These are phyloP conservation scores for Coregonus suidteri DNA, from an alignment of 2,797 vertebrate genomes.

Conservation along the genomic window DNA sequence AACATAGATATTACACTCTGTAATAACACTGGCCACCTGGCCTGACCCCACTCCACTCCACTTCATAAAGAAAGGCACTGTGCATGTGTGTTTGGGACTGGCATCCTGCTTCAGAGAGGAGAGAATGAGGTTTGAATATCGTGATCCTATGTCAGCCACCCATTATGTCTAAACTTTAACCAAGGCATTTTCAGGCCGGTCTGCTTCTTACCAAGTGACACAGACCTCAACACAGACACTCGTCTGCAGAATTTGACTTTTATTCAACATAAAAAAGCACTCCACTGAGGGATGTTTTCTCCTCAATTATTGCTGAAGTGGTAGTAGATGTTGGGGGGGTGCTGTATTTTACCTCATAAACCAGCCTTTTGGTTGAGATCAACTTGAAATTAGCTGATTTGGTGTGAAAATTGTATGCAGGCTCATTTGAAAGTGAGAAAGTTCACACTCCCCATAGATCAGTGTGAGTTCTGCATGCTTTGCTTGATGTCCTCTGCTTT, in stretches of 20 bases:
- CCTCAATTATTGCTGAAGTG: no score
- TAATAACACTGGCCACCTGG: slow-evolving; percentile 78
- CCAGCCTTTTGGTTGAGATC: no score
- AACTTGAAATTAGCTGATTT: no score
- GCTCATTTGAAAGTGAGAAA: neutral
- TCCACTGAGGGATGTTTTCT: neutral
- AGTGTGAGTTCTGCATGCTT: slow-evolving; percentile 48
- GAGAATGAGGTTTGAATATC: neutral
- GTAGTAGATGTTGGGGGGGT: no score
- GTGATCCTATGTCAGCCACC: neutral
- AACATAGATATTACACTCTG: slow-evolving; percentile 84
- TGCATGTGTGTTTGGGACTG: slow-evolving; percentile 45
- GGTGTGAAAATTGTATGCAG: no score
- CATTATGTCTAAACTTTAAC: neutral
- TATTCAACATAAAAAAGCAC: neutral
- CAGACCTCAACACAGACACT: neutral
- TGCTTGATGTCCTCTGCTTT: slow-evolving; percentile 50
- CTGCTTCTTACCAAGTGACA: neutral
- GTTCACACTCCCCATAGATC: slow-evolving; percentile 32
- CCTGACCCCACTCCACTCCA: slow-evolving; percentile 64
- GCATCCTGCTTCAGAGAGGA: slow-evolving; percentile 7
- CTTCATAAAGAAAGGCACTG: slow-evolving; percentile 59
- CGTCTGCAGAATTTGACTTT: neutral
- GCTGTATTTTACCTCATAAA: no score
- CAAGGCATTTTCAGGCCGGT: neutral